Evolutionary conservation across 2,113 vertebrate species (phyloP), one percentile per base, ranked within the genome.

Genomic region (Mugil cephalus): DNA sequence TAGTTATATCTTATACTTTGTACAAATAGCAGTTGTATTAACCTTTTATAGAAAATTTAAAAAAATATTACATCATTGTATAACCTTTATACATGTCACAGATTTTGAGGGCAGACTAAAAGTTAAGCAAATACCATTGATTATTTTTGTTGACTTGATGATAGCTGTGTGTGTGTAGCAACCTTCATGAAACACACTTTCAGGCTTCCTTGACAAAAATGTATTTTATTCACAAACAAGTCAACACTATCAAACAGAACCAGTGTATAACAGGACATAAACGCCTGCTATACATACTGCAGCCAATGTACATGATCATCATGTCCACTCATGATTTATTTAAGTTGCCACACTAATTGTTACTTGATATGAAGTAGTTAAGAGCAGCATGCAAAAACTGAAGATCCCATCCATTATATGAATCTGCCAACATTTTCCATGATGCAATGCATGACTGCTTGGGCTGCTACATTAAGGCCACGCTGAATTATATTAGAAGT

Each of bases 371-470:
- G 13, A 79, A 62, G 15, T 45, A 74, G 53, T 74, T 79, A 75
- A 58, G 64, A 81, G 70, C 69, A 69, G 89, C 90, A 91, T 92
- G 92, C 78, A 70, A 47, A 79, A 54, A 51, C 46, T 82, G 18
- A 69, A 69, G 71, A 72, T 60, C 35, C 59, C 80, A 85, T 90
- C 73, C 83, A 79, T 87, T 74, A 18, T 72, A 59, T 60, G 36
- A 74, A 64, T 78, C 45, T 52, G 46, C 34, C 12, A 76, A 63
- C 66, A 75, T 77, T 72, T n/a, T 73, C 12, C 86, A 91, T 90
- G 72, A 76, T 58, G 82, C 91, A 74, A 76, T 93, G 94, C 94
- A 95, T 93, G 94, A 91, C 39, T 40, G 93, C 93, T 94, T 94
- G 74, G 85, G 87, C 93, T 94, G 87, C 80, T 81, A 77, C 76